phyloP scores from a whole-genome alignment of 2,888 invertebrate species.

The Amiota communis region DNA sequence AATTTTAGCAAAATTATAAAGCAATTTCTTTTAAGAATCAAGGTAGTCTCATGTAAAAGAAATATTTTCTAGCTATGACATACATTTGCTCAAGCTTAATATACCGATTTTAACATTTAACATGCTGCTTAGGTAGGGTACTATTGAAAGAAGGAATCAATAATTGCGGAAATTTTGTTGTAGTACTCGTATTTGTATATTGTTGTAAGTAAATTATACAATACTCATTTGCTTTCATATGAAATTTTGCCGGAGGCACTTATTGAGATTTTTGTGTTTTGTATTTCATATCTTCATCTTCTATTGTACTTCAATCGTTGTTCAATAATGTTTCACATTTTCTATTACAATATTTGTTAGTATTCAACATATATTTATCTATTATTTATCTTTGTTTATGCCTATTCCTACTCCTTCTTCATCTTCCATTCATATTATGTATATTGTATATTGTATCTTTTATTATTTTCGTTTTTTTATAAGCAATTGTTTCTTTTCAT shows the following conservation, averaged over 20 bases:
- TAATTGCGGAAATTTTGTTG: slow-evolving; percentile 41
- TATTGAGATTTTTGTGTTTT: not conserved
- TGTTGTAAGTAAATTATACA: not conserved
- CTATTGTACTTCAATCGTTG: not conserved
- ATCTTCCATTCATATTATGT: too few species aligned
- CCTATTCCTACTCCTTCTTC: not conserved
- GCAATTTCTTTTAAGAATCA: too few species aligned
- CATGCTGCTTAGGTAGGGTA: too few species aligned
- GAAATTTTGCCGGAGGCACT: slow-evolving; percentile 12
- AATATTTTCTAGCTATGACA: too few species aligned
- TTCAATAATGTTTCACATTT: not conserved
- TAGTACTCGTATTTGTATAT: too few species aligned
- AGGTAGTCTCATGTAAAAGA: too few species aligned
- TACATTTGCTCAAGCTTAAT: too few species aligned
- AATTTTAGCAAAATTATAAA: too few species aligned
- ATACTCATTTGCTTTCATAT: not conserved
- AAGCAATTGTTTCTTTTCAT: not conserved
- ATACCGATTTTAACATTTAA: too few species aligned
- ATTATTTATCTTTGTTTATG: not conserved
- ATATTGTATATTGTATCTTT: not conserved
- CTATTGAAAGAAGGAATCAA: not conserved
- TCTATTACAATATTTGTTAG: not conserved
- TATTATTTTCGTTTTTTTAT: not conserved
- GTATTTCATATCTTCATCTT: slow-evolving; percentile 5
- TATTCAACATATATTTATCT: slow-evolving; percentile 17